Evolutionary conservation across 2,113 vertebrate genomes (phyloP).

Genomic region (Jaculus jaculus): DNA sequence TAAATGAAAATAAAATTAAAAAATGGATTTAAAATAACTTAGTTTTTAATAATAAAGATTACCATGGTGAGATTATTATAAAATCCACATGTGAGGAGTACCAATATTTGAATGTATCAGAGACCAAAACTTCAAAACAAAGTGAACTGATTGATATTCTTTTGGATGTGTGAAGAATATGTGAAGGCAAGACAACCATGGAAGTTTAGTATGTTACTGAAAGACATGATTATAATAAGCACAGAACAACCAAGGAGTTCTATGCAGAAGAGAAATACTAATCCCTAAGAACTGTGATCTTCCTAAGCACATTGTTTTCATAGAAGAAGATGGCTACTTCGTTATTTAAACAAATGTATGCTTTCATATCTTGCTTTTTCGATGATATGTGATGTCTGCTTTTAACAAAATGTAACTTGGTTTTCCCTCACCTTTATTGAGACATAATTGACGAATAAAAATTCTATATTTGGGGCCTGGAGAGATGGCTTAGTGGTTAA

Average conservation of each 20-base stretch:
- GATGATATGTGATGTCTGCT: not conserved
- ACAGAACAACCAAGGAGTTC: not conserved
- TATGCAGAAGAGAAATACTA: not conserved
- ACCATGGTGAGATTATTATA: not conserved
- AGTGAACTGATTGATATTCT: not conserved
- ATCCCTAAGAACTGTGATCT: not conserved
- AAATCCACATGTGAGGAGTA: not conserved
- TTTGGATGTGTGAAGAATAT: slow-evolving; percentile 34
- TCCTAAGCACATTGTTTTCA: not conserved
- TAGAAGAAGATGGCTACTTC: not conserved
- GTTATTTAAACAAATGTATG: not conserved
- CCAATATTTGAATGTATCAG: slow-evolving; percentile 32
- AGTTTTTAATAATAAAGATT: slow-evolving; percentile 45
- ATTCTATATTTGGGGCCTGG: no score
- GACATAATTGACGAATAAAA: not conserved
- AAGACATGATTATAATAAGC: not conserved
- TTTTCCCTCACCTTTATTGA: not conserved
- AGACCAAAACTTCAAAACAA: slow-evolving; percentile 49
- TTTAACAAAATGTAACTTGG: slow-evolving; percentile 15
- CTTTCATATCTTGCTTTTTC: not conserved
- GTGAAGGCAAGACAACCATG: slow-evolving; percentile 24
- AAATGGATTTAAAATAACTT: slow-evolving; percentile 37
- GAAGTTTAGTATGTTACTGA: not conserved
- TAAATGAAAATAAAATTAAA: not conserved
- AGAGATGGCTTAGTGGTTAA: no score